Percentiles rank a stretch among this genome's conserved stretches.
Conservation (phyloP, 2,113 vertebrate genomes). For the Ceyx melanurus region DNA sequence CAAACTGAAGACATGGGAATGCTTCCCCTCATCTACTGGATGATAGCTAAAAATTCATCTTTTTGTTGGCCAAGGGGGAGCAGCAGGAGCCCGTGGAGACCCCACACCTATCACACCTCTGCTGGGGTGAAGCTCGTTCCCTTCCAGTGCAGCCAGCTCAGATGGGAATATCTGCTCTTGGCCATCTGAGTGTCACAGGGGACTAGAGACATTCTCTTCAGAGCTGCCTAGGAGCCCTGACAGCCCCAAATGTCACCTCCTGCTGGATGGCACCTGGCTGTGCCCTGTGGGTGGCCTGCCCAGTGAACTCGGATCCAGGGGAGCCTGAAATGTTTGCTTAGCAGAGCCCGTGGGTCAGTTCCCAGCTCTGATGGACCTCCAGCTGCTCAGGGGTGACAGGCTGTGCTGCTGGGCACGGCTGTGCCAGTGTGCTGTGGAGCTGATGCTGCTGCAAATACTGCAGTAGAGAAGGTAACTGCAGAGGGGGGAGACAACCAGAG, state of each 20-base stretch:
- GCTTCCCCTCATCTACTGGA: background rate
- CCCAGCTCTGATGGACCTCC: accelerated
- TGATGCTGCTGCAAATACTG: accelerated
- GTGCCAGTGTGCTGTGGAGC: background rate
- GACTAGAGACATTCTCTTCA: too few species aligned
- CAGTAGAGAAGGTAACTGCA: accelerated
- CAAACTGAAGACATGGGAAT: background rate
- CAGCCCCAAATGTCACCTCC: accelerated
- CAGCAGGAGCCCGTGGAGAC: background rate
- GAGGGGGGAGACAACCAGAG: background rate
- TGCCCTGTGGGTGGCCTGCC: accelerated
- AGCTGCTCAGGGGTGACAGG: background rate
- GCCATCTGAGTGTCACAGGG: accelerated
- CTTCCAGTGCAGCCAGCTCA: background rate
- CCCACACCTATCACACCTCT: accelerated
- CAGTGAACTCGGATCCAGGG: accelerated
- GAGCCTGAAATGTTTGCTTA: background rate
- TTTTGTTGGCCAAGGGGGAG: background rate
- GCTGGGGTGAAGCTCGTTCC: background rate
- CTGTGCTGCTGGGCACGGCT: background rate
- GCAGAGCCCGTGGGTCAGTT: background rate
- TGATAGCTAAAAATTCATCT: background rate
- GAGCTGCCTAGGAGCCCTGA: background rate
- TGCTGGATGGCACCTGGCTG: background rate
- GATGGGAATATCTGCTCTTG: background rate